phyloP scores from a whole-genome alignment of 2,797 vertebrate species.

The Argya squamiceps region DNA sequence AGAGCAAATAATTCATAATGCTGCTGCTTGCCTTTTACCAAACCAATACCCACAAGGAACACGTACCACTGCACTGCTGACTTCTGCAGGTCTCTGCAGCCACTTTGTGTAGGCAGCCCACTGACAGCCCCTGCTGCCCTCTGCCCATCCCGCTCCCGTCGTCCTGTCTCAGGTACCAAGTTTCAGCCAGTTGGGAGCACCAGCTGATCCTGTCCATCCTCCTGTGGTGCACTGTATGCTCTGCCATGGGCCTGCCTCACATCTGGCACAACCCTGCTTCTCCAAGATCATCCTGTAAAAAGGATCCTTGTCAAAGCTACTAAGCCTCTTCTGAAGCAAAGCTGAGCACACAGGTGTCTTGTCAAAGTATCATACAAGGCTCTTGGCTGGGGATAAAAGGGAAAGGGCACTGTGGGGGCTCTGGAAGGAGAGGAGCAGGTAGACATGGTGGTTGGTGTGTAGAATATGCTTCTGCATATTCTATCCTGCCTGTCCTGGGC shows the following conservation, averaged over 20 bases:
- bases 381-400: fast-evolving
- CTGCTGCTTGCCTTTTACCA: not conserved
- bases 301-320: not conserved
- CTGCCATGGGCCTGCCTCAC: not conserved
- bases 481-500: fast-evolving
- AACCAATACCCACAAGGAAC: no score
- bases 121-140: not conserved
- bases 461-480: not conserved
- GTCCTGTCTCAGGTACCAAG: fast-evolving
- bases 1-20: fast-evolving
- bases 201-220: not conserved
- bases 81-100: not conserved
- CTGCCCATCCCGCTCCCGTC: fast-evolving
- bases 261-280: not conserved
- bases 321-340: not conserved
- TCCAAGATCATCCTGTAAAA: not conserved
- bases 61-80: not conserved
- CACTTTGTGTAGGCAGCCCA: not conserved
- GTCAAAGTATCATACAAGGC: not conserved
- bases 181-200: fast-evolving
- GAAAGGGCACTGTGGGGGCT: fast-evolving
- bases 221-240: fast-evolving
- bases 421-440: fast-evolving
- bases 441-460: not conserved
- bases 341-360: fast-evolving